A percentile compares a stretch with the other conserved stretches of the same genome.
Evolutionary conservation across 1,140 invertebrate genomes (phyloP).

Genomic region (Halesus radiatus): DNA sequence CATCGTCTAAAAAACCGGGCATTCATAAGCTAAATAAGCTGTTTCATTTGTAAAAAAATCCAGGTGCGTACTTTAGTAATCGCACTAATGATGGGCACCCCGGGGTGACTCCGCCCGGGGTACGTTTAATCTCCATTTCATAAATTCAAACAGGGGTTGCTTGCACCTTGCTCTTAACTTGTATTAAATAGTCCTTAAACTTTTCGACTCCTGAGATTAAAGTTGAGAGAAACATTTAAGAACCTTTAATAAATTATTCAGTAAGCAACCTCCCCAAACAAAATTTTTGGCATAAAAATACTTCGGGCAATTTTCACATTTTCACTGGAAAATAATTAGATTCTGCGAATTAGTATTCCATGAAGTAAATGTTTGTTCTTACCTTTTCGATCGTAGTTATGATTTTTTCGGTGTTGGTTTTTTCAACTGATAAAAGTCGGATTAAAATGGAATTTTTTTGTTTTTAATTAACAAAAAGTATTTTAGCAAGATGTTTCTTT

Average conservation of each 20-base stretch:
- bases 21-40: background rate
- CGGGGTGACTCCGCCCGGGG: background rate
- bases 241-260: slow-evolving; percentile 9
- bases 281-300: too few species aligned
- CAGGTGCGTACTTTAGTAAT: slow-evolving; percentile 5
- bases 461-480: too few species aligned
- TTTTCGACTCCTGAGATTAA: slow-evolving; percentile 2
- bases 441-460: too few species aligned
- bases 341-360: too few species aligned
- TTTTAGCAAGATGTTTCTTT: too few species aligned
- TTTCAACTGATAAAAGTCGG: too few species aligned
- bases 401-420: too few species aligned
- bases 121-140: background rate
- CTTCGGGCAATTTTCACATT: too few species aligned
- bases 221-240: background rate
- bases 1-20: background rate
- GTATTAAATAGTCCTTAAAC: background rate
- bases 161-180: slow-evolving; percentile 21
- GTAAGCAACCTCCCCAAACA: background rate
- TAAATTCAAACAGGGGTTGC: slow-evolving; percentile 9
- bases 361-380: too few species aligned
- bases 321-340: too few species aligned
- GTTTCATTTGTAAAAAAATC: background rate
- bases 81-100: slow-evolving; percentile 23
- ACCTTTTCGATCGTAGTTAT: too few species aligned